Evolutionary conservation across 2,888 invertebrate genomes (phyloP).

Genomic region (Doris montereyensis): DNA sequence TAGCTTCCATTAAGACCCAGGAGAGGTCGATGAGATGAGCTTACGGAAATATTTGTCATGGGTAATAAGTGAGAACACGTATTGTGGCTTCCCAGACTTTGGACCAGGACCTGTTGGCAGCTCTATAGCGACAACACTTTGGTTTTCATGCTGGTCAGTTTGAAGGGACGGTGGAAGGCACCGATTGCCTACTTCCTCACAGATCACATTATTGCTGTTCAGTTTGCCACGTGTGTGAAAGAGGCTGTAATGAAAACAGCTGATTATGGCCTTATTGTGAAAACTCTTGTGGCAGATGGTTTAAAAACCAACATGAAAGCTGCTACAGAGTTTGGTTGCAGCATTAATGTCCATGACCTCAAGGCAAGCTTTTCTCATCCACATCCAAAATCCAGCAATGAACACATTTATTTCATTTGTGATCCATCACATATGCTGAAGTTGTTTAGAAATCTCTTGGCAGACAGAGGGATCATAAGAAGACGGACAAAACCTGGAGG

Average conservation of each 20-base stretch:
- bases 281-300: conserved; percentile 1
- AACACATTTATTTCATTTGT: background rate
- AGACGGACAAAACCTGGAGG: background rate
- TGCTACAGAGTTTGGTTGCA: background rate
- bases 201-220: background rate
- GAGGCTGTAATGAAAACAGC: background rate
- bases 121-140: conserved; percentile 4
- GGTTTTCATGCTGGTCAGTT: conserved; percentile 15
- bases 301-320: background rate
- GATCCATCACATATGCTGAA: conserved; percentile 4
- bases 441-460: background rate
- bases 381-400: background rate
- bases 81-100: background rate
- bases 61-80: background rate
- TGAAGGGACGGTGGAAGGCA: conserved; percentile 14
- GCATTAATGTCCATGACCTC: too few species aligned
- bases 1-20: background rate
- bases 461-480: background rate
- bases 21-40: conserved; percentile 19
- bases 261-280: conserved; percentile 7
- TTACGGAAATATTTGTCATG: conserved; percentile 8
- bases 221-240: background rate
- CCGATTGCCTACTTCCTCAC: conserved; percentile 12
- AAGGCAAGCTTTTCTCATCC: background rate
- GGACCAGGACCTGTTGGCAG: background rate